Conservation (phyloP, 2,113 vertebrate species). For the Dasyurus viverrinus region DNA sequence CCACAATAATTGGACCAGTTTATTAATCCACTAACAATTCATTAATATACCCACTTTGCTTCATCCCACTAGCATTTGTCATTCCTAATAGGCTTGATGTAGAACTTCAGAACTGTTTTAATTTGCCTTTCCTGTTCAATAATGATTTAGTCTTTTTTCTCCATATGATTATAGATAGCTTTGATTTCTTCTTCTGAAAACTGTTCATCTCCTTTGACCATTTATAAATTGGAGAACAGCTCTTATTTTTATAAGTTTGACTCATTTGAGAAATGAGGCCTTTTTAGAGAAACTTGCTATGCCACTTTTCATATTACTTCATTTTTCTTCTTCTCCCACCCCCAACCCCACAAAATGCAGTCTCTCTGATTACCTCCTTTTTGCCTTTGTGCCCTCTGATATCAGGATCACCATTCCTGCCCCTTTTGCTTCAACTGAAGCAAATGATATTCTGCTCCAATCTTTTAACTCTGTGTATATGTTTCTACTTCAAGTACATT, state of each 20-base stretch:
- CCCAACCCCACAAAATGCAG: neutral
- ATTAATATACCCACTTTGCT: neutral
- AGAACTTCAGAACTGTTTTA: neutral
- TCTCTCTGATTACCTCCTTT: neutral
- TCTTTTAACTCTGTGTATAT: neutral
- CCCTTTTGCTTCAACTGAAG: neutral
- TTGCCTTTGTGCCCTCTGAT: neutral
- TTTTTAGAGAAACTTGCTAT: neutral
- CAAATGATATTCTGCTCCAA: neutral
- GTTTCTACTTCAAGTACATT: neutral
- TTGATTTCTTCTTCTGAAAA: neutral
- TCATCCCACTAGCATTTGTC: neutral
- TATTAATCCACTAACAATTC: neutral
- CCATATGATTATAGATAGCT: neutral
- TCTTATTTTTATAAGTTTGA: neutral
- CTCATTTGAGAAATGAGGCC: neutral
- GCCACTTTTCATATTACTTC: neutral
- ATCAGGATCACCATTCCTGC: neutral
- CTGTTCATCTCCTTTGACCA: neutral
- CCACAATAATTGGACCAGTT: neutral
- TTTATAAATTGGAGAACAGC: neutral
- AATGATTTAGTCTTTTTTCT: neutral
- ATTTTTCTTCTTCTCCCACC: neutral
- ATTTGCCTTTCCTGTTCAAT: neutral
- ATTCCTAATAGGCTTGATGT: neutral